A percentile compares a stretch with the other conserved stretches of the same genome.
phyloP scores from a whole-genome alignment of 1,140 invertebrate species.

The Solenopsis fugax region DNA sequence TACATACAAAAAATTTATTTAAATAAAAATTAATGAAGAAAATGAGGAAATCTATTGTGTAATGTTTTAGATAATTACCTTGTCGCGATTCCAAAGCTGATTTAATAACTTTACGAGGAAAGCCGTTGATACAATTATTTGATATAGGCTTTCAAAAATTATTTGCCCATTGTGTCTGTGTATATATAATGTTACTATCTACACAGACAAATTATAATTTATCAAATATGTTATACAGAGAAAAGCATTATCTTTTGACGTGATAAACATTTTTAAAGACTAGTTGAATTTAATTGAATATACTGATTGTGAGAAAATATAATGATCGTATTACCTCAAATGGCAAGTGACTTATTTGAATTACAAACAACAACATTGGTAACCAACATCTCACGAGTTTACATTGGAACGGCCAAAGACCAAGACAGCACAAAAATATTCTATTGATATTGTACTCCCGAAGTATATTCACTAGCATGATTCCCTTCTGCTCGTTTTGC shows the following conservation, averaged over 20 bases:
- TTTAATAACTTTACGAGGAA: conserved; percentile 30
- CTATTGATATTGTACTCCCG: conserved; percentile 29
- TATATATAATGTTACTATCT: conserved; percentile 29
- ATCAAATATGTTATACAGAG: neutral
- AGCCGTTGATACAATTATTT: neutral
- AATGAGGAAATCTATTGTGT: neutral
- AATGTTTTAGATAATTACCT: conserved; percentile 9
- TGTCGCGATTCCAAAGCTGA: conserved; percentile 9
- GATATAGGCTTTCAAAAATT: conserved; percentile 26
- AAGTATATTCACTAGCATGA: conserved; percentile 24
- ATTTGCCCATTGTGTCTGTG: conserved; percentile 1
- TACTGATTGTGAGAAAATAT: neutral
- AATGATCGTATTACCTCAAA: conserved; percentile 36
- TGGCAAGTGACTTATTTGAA: conserved; percentile 19
- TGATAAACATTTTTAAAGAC: neutral
- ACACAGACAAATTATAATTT: neutral
- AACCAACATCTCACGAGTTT: neutral
- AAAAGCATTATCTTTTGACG: neutral
- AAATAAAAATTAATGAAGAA: neutral
- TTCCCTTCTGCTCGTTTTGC: neutral
- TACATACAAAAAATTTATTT: conserved; percentile 8
- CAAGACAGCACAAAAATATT: conserved; percentile 21
- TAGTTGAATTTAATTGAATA: too few species aligned
- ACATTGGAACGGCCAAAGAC: conserved; percentile 34
- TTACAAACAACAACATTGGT: neutral